These are phyloP conservation scores for Poecilobothrus nobilitatus DNA, from an alignment of 2,888 invertebrate genomes.

Conservation along the genomic window DNA sequence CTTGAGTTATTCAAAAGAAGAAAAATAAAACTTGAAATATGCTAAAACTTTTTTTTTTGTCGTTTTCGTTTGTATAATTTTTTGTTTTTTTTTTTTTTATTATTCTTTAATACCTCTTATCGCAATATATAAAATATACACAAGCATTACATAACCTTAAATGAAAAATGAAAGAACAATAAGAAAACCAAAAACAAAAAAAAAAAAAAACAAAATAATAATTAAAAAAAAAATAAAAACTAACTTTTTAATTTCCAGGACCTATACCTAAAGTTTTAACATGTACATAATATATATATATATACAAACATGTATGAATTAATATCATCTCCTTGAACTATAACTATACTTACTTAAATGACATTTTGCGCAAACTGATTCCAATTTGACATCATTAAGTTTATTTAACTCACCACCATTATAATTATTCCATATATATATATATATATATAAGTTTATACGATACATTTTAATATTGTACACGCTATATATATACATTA, in stretches of 20 bases:
- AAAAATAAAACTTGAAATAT: background rate
- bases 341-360: background rate
- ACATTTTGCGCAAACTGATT: constrained; percentile 6
- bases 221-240: too few species aligned
- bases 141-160: too few species aligned
- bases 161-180: too few species aligned
- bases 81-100: background rate
- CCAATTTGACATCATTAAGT: constrained; percentile 6
- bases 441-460: too few species aligned
- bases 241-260: background rate
- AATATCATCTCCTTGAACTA: background rate
- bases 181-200: too few species aligned
- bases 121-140: background rate
- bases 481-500: too few species aligned
- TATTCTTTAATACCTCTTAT: background rate
- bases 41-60: background rate
- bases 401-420: constrained; percentile 1
- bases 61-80: too few species aligned
- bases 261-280: background rate
- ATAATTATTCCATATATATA: background rate
- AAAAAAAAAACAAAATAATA: too few species aligned
- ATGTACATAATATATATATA: background rate
- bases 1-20: background rate
- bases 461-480: too few species aligned
- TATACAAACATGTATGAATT: background rate